These are phyloP conservation scores for Oenanthe oenanthe DNA, from an alignment of 2,113 vertebrate species.

Conservation along the genomic window DNA sequence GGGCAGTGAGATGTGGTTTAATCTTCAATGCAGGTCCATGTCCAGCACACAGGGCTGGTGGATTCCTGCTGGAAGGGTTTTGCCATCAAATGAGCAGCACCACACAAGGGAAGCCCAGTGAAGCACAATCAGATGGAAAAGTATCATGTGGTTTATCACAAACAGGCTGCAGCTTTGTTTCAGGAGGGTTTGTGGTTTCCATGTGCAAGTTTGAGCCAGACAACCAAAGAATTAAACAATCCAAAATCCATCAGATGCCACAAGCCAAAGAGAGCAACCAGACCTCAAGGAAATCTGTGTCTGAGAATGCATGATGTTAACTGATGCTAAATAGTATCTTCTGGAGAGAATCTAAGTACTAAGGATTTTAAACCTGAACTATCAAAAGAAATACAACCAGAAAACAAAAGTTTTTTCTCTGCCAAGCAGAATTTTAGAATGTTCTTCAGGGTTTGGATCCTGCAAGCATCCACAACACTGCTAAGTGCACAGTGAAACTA, in stretches of 20 bases:
- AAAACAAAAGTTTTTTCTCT: neutral
- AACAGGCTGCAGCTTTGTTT: neutral
- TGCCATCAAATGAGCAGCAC: neutral
- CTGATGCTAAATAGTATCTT: neutral
- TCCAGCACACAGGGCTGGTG: constrained; percentile 43
- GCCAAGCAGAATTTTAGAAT: neutral
- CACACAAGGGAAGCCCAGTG: constrained; percentile 50
- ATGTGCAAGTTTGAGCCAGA: neutral
- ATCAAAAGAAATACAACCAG: neutral
- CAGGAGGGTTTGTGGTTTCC: neutral
- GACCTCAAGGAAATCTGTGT: neutral
- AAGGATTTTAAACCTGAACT: neutral
- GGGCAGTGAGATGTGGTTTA: neutral
- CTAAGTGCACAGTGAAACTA: neutral
- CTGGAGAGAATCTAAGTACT: neutral
- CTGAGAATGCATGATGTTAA: neutral
- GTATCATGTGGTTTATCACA: neutral
- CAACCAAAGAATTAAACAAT: neutral
- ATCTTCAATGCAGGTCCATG: neutral
- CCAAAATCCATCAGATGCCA: neutral
- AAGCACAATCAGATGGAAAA: constrained; percentile 31
- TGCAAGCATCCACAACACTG: neutral
- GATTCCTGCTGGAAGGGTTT: constrained; percentile 7
- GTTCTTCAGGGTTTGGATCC: neutral
- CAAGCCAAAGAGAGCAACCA: neutral